Percentiles rank a stretch among this genome's conserved stretches.
phyloP scores from a whole-genome alignment of 1,140 invertebrate genomes.

The Laupala kohalensis region DNA sequence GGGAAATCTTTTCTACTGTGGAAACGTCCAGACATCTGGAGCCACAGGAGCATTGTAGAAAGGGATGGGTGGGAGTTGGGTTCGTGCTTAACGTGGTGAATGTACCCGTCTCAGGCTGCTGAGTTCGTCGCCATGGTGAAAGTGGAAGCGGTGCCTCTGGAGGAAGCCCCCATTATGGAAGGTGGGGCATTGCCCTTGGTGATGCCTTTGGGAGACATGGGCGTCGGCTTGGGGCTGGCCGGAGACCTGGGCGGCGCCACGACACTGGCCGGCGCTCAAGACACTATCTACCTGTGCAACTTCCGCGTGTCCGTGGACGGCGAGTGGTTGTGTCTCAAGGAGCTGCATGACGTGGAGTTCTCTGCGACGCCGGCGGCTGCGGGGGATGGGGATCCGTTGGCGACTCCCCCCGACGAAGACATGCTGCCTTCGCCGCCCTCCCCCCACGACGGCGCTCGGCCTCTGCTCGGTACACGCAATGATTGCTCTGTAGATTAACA shows the following conservation, averaged over 20 bases:
- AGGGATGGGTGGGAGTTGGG: no score
- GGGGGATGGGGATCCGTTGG: slow-evolving; percentile 26
- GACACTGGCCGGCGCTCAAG: slow-evolving; percentile 64
- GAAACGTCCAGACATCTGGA: no score
- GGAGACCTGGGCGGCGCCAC: neutral
- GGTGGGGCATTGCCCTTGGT: neutral
- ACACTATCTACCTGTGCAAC: slow-evolving; percentile 94
- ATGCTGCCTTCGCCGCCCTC: slow-evolving; percentile 36
- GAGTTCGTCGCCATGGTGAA: neutral
- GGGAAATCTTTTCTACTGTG: no score
- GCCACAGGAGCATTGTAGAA: no score
- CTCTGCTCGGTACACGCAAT: slow-evolving; percentile 20
- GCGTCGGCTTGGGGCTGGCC: neutral
- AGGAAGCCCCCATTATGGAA: neutral
- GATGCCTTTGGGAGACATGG: neutral
- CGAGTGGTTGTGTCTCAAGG: slow-evolving; percentile 92
- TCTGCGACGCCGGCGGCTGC: slow-evolving; percentile 48
- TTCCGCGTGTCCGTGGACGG: slow-evolving; percentile 94
- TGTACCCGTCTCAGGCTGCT: no score
- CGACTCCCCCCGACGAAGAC: slow-evolving; percentile 18
- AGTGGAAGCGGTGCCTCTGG: neutral
- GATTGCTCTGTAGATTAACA: neutral
- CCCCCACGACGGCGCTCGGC: slow-evolving; percentile 22
- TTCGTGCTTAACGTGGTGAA: no score
- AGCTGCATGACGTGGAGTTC: slow-evolving; percentile 79